Evolutionary conservation across 1,140 invertebrate species (phyloP), one percentile per base, ranked within the genome.

Genomic region (Pseudobourletiella spinata): DNA sequence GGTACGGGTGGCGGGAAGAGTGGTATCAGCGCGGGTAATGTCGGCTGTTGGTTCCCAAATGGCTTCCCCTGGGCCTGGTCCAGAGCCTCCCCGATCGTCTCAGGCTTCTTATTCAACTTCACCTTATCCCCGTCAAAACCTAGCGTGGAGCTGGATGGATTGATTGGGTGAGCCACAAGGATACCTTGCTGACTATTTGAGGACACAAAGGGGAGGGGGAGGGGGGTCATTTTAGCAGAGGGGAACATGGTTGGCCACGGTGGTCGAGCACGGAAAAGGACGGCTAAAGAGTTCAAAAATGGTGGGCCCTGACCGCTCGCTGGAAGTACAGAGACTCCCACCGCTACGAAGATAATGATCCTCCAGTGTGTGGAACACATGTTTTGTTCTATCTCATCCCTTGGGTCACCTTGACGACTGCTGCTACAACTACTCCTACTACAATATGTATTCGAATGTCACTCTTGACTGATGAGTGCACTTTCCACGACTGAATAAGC

Each of bases 241-340:
- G 67, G 59, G 30, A 64, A 69, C 15, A 59, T 66, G 24, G 61
- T 66, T 11, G 67, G 67, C 61, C 61, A 66, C 2, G 67, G 64
- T 24, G 67, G 64, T 32, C 67, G 30, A 44, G 64, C 42, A 30
- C 67, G 46, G 44, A 69, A 66, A 20, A 66, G 44, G 42, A 66
- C 67, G 22, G 67, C 67, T 24, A 69, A 50, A 18, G 64, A 65
- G 42, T 69, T 69, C 18, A 69, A 25, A 51, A 69, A 64, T 2
- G 61, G 61, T 56, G 61, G 67, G 14, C 48, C 48, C n/a, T n/a
- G n/a, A n/a, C n/a, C n/a, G n/a, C n/a, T n/a, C 3, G 48, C n/a
- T 51, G 14, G 48, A 8, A 26, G 48, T 51, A 22, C 3, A 24
- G 24, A 16, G 35, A n/a, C 8, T 39, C 8, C 35, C 8, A 39